Conservation (phyloP, 2,888 invertebrate genomes). For the Trichopria drosophilae region DNA sequence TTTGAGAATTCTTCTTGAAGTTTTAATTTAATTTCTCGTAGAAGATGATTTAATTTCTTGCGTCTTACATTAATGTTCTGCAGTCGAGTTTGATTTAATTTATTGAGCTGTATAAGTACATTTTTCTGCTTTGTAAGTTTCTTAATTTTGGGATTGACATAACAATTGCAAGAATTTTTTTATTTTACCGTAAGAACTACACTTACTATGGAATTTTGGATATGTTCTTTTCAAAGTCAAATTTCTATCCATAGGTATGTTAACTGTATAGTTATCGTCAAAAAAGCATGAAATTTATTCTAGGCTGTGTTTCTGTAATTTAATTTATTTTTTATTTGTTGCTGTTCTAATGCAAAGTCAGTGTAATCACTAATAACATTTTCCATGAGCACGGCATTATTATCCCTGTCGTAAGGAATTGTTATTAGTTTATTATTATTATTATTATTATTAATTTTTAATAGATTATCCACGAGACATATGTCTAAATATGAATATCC, state of each 20-base stretch:
- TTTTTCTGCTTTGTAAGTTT: slow-evolving; percentile 1
- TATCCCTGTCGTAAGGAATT: slow-evolving; percentile 22
- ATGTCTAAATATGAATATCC: slow-evolving; percentile 6
- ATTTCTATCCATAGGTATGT: slow-evolving; percentile 14
- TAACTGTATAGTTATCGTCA: not conserved
- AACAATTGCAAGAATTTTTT: not conserved
- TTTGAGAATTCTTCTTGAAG: slow-evolving; percentile 12
- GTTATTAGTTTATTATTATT: slow-evolving; percentile 5
- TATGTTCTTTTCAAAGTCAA: slow-evolving; percentile 4
- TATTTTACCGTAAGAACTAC: slow-evolving; percentile 7
- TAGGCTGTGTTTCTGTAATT: slow-evolving; percentile 25
- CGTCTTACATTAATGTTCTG: no score
- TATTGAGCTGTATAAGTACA: not conserved
- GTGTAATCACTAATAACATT: not conserved
- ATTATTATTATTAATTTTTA: slow-evolving; percentile 6
- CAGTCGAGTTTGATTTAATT: not conserved
- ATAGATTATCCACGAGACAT: slow-evolving; percentile 12
- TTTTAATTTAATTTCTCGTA: not conserved
- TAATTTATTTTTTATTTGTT: not conserved
- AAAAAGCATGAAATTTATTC: slow-evolving; percentile 11
- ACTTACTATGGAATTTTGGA: not conserved
- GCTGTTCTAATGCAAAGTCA: not conserved
- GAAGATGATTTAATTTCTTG: no score
- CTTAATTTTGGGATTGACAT: no score
- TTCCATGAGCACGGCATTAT: slow-evolving; percentile 12